Percentiles rank a stretch among this genome's conserved stretches.
phyloP scores from a whole-genome alignment of 1,140 invertebrate species.

The Drosophila nasuta region DNA sequence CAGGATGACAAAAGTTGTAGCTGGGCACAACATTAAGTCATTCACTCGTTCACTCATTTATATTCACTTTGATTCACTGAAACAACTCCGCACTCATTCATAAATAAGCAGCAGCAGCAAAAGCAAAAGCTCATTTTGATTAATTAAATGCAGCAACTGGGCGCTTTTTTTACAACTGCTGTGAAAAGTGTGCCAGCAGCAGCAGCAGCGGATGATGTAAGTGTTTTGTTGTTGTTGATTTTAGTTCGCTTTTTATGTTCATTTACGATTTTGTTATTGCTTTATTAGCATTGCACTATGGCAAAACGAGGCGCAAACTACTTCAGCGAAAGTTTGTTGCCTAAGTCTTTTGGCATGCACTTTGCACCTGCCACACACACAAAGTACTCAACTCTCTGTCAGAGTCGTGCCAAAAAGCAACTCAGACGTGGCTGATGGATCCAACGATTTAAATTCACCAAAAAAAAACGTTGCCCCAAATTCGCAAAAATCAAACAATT shows the following conservation, averaged over 20 bases:
- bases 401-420: slow-evolving; percentile 51
- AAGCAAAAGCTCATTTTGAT: slow-evolving; percentile 73
- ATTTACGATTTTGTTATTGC: slow-evolving; percentile 59
- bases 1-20: slow-evolving; percentile 42
- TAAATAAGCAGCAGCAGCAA: slow-evolving; percentile 50
- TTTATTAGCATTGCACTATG: slow-evolving; percentile 48
- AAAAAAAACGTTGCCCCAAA: slow-evolving; percentile 51
- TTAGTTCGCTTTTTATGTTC: slow-evolving; percentile 46
- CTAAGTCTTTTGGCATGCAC: slow-evolving; percentile 62
- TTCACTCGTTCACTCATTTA: slow-evolving; percentile 54
- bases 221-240: slow-evolving; percentile 46
- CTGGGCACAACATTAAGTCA: slow-evolving; percentile 47
- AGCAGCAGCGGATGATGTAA: slow-evolving; percentile 55
- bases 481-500: slow-evolving; percentile 47
- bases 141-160: slow-evolving; percentile 75
- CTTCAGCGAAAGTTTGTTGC: slow-evolving; percentile 65
- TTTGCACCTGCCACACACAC: slow-evolving; percentile 61
- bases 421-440: slow-evolving; percentile 60
- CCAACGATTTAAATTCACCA: slow-evolving; percentile 35
- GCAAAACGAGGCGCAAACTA: slow-evolving; percentile 18
- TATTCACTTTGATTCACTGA: slow-evolving; percentile 43
- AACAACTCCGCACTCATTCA: slow-evolving; percentile 55
- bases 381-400: too few species aligned
- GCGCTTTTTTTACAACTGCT: slow-evolving; percentile 40
- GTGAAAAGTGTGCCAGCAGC: slow-evolving; percentile 67